These are phyloP conservation scores for Drosophila mettleri DNA, from an alignment of 2,888 invertebrate species.

Conservation along the genomic window DNA sequence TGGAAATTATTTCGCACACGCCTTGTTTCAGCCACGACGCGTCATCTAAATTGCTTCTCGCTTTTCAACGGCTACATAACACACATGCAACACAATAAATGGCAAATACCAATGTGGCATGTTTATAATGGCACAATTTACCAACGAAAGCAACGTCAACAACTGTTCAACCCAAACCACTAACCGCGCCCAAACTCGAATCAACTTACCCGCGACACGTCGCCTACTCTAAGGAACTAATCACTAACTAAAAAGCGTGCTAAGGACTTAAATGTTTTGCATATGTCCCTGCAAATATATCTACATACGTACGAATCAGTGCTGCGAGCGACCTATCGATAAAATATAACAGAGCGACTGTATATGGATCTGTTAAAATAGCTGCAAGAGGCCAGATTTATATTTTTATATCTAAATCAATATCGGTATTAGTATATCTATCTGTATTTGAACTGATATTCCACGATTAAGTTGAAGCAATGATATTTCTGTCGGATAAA, in stretches of 20 bases:
- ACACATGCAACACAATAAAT: slow-evolving; percentile 3
- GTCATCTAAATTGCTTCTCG: background rate
- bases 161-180: slow-evolving; percentile 3
- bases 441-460: background rate
- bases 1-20: background rate
- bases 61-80: background rate
- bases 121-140: slow-evolving; percentile 20
- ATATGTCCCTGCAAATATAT: background rate
- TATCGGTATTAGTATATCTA: background rate
- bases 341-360: no score
- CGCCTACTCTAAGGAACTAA: slow-evolving; percentile 18
- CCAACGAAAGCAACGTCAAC: slow-evolving; percentile 6
- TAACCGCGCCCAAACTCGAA: slow-evolving; percentile 4
- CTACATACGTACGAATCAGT: background rate
- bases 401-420: background rate
- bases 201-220: slow-evolving; percentile 1
- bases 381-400: no score
- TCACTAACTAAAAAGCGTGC: slow-evolving; percentile 23
- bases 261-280: slow-evolving; percentile 7
- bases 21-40: background rate
- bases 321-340: no score
- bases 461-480: no score
- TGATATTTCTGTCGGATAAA: no score
- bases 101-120: slow-evolving; percentile 10
- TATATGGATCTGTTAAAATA: background rate